phyloP scores from a whole-genome alignment of 92 coral and sea anemone species.

The Nematostella vectensis region DNA sequence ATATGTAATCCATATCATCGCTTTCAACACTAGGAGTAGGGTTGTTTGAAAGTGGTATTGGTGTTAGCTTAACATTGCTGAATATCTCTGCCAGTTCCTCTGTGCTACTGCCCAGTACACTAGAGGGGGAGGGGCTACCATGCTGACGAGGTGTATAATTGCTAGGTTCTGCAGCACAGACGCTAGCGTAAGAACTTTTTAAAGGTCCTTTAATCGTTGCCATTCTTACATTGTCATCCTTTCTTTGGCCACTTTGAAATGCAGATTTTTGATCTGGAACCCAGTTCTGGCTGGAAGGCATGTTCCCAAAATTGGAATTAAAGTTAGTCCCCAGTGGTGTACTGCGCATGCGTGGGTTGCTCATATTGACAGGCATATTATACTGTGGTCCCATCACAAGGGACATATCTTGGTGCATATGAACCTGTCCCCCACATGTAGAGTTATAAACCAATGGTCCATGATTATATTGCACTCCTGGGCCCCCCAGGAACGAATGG shows the following conservation, averaged over 20 bases:
- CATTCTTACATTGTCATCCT: too few relatives aligned
- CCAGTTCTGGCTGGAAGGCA: not conserved
- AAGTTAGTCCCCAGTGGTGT: too few relatives aligned
- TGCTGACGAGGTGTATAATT: not conserved
- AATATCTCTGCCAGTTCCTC: constrained; percentile 31
- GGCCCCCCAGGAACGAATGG: constrained; percentile 11
- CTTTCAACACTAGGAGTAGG: not conserved
- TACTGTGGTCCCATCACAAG: not conserved
- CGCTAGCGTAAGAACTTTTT: not conserved
- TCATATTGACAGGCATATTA: too few relatives aligned
- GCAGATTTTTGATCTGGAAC: too few relatives aligned
- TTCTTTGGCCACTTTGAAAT: too few relatives aligned
- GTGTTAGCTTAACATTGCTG: not conserved
- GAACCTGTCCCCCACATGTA: not conserved
- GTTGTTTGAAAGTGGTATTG: not conserved
- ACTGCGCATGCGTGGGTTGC: too few relatives aligned
- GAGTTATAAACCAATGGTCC: constrained; percentile 1
- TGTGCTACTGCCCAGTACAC: constrained; percentile 12
- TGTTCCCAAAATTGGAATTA: too few relatives aligned
- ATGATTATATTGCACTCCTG: constrained; percentile 8
- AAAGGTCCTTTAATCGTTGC: too few relatives aligned
- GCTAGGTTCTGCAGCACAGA: not conserved
- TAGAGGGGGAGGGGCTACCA: not conserved
- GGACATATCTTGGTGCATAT: not conserved
- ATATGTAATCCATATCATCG: constrained; percentile 1